These are phyloP conservation scores for Cryptotis parvus DNA, from an alignment of 2,113 vertebrate genomes.

Conservation along the genomic window DNA sequence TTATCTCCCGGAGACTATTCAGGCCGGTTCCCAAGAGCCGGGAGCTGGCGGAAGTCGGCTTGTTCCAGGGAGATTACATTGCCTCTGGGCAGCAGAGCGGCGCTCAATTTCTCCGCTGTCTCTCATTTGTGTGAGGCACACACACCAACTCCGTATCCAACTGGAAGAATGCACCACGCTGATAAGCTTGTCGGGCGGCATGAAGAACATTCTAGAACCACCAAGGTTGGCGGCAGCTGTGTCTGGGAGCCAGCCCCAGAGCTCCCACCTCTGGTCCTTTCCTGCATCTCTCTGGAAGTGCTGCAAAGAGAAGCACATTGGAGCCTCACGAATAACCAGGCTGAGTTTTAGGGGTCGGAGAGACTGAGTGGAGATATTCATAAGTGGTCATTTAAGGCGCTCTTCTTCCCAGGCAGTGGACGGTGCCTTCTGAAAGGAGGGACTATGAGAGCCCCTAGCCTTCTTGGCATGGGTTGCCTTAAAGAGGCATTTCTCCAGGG, in stretches of 20 bases:
- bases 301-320: constrained; percentile 22
- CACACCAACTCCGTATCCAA: background rate
- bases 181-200: background rate
- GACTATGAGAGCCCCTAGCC: constrained; percentile 36
- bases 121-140: background rate
- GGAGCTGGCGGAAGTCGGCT: rapidly evolving
- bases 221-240: background rate
- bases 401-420: background rate
- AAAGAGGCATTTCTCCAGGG: constrained; percentile 52
- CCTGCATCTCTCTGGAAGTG: constrained; percentile 10
- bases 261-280: background rate
- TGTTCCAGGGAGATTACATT: background rate
- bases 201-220: background rate
- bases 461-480: background rate
- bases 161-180: background rate
- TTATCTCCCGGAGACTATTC: constrained; percentile 48
- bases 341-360: background rate
- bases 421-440: constrained; percentile 29
- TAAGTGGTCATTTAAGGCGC: background rate
- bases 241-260: constrained; percentile 12
- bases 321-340: constrained; percentile 44
- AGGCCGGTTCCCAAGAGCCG: background rate
- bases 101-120: background rate
- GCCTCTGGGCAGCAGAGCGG: background rate
- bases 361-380: constrained; percentile 29